Percentiles rank a stretch among this genome's conserved stretches.
phyloP scores from a whole-genome alignment of 2,113 vertebrate species.

The Ranitomeya imitator region DNA sequence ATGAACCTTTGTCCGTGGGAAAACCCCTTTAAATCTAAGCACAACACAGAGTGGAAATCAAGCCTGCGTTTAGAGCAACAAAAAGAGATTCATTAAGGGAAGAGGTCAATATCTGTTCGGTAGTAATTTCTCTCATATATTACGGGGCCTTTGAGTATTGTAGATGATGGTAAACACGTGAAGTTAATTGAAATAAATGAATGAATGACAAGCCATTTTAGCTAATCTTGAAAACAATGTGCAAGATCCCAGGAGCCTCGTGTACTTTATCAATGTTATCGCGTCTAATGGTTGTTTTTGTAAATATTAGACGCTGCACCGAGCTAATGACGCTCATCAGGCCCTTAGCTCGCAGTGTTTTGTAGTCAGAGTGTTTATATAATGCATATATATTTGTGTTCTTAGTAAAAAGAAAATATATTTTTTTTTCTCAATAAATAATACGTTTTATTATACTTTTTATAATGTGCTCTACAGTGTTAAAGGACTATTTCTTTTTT shows the following conservation, averaged over 20 bases:
- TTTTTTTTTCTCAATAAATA: too few relatives aligned
- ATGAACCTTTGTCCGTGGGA: too few relatives aligned
- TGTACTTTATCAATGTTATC: constrained; percentile 14
- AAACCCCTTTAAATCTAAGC: too few relatives aligned
- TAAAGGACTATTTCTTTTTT: too few relatives aligned
- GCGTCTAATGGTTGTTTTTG: background rate
- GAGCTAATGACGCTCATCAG: background rate
- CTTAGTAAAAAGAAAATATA: too few relatives aligned
- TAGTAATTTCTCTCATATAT: constrained; percentile 9
- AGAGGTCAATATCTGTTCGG: constrained; percentile 3
- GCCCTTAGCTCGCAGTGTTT: background rate
- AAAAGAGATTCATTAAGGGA: background rate
- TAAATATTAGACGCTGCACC: background rate
- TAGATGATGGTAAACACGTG: background rate
- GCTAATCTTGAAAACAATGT: constrained; percentile 11
- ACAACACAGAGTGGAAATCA: background rate
- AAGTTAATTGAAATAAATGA: constrained; percentile 31
- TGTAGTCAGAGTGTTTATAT: background rate
- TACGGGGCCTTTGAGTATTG: background rate
- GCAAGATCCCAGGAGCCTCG: constrained; percentile 8
- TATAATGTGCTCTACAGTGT: too few relatives aligned
- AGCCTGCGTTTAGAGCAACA: background rate
- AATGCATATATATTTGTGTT: too few relatives aligned
- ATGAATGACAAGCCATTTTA: constrained; percentile 18
- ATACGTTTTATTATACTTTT: too few relatives aligned